Conservation (phyloP, 2,888 invertebrate species). For the Zelleria hepariella region DNA sequence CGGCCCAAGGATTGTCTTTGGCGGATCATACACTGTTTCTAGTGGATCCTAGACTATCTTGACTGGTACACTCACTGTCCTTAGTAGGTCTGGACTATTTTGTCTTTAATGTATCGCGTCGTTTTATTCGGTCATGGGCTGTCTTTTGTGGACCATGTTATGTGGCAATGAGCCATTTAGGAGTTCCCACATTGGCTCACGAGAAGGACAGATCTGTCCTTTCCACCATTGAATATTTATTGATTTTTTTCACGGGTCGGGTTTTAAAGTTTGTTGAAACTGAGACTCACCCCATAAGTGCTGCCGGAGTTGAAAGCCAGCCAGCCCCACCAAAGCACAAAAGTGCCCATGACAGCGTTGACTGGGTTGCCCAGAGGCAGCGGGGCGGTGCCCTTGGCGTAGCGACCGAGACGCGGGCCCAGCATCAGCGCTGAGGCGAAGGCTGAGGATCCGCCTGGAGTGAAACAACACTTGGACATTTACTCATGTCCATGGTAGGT, state of each 20-base stretch:
- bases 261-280: neutral
- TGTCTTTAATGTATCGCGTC: too few species aligned
- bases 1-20: conserved; percentile 92
- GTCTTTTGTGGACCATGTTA: too few species aligned
- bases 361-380: conserved; percentile 90
- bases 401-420: conserved; percentile 89
- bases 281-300: conserved; percentile 81
- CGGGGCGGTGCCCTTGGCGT: conserved; percentile 81
- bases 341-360: conserved; percentile 91
- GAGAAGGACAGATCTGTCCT: too few species aligned
- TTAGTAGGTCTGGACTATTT: too few species aligned
- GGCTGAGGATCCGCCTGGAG: conserved; percentile 77
- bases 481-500: neutral
- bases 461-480: conserved; percentile 9
- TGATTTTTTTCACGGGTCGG: neutral
- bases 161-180: too few species aligned
- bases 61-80: too few species aligned
- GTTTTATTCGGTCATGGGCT: too few species aligned
- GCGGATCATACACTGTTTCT: too few species aligned
- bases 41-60: too few species aligned
- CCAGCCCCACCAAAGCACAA: conserved; percentile 98
- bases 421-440: conserved; percentile 92
- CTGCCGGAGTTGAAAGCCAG: conserved; percentile 95
- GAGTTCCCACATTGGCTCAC: too few species aligned
- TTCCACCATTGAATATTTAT: too few species aligned